Percentiles rank a stretch among this genome's conserved stretches.
Evolutionary conservation across 2,113 vertebrate genomes (phyloP).

Genomic region (Microcebus tavaratra): DNA sequence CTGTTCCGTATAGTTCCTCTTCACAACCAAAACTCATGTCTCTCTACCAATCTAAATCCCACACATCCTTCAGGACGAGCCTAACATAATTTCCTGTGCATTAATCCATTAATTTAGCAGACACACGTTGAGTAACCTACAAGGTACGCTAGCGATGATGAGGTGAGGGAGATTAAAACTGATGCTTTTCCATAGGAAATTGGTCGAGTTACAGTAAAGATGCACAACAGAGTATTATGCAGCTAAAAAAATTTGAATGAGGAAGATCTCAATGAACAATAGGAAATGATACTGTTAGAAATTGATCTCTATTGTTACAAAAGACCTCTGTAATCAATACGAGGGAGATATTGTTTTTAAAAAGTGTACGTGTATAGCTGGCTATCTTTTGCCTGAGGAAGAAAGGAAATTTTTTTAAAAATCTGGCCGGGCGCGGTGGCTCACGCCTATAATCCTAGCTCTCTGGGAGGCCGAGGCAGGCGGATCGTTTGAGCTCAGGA

Average conservation of each 20-base stretch:
- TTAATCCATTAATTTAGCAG: too few species aligned
- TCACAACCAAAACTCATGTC: too few species aligned
- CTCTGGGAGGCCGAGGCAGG: too few species aligned
- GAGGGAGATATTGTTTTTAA: background rate
- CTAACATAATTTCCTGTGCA: background rate
- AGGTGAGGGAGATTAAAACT: background rate
- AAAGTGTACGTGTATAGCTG: background rate
- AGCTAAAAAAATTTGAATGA: fast-evolving
- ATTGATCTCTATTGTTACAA: background rate
- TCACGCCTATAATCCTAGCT: too few species aligned
- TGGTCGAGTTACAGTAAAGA: background rate
- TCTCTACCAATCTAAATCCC: background rate
- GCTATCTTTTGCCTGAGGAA: background rate
- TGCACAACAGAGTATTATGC: fast-evolving
- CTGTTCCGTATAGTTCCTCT: background rate
- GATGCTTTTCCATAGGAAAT: background rate
- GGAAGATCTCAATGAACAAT: background rate
- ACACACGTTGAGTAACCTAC: background rate
- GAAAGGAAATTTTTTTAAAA: background rate
- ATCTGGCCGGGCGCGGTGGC: too few species aligned
- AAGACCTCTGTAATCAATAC: background rate
- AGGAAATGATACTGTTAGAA: background rate
- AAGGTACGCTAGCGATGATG: background rate
- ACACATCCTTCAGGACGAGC: background rate
- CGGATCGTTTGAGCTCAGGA: too few species aligned